Evolutionary conservation across 2,113 vertebrate genomes (phyloP), one percentile per base, ranked within the genome.

Genomic region (Vulpes ferrilata): DNA sequence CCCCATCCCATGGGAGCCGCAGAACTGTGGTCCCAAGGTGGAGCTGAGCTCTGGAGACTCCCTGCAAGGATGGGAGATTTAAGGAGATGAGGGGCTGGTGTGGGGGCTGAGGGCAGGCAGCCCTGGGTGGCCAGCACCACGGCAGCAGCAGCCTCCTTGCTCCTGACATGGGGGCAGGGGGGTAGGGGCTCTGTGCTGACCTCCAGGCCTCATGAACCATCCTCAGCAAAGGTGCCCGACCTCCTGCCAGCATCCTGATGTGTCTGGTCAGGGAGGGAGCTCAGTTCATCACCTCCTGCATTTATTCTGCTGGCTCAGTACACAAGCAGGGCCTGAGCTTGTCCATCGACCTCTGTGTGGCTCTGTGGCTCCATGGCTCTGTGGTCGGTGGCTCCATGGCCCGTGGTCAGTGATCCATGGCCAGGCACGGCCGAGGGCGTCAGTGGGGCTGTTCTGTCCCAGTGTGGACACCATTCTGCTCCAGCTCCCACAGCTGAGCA

Each of bases 401-500:
- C 30, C 7, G 64, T 32, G 2, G 2, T 43, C 43, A 43, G 43
- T 43, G 43, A 43, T 43, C 43, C 43, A 43, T 23, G 19, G n/a
- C 64, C 84, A 35, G 2, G 20, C 4, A 1, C 11, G 38, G 38
- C 7, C 12, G 1, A 32, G 57, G 69, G 19, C 57, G 2, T 48
- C 27, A 9, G 9, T 1, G 23, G 53, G n/a, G 17, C 16, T 13
- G 9, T 27, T 73, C 17, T 2, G 30, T 73, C 27, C 67, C 67
- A 8, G 11, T 23, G 11, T 2, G 4, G 25, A 35, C 85, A 20
- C 3, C 0, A 3, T 12, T 88, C 8, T 73, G 30, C n/a, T 22
- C 55, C 1, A 6, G 59, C 3, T 90, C 30, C 35, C 25, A 74
- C 25, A 6, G 86, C 35, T 9, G 69, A 32, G 35, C 55, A 38